Base-by-base conservation (phyloP, 1,140 invertebrate species). In the Tetramorium simillimum region DNA sequence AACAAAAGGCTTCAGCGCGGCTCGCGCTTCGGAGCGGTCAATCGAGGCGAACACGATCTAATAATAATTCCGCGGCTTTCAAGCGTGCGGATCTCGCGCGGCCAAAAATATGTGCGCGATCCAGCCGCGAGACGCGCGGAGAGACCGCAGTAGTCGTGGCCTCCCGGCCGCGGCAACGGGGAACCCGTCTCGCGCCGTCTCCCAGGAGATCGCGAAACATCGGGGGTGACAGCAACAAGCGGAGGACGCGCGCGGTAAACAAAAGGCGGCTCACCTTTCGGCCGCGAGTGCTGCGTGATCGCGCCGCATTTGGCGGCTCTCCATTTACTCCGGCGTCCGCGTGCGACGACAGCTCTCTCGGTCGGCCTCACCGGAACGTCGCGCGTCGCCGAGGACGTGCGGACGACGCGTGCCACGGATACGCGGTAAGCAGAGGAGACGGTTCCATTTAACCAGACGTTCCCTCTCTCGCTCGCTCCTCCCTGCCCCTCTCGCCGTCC, bases 261-360 rank as follows among this genome's bases (percentile, higher is more conserved):
- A 73, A 73, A 73, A 70, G 6, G 37, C 12, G 4, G 4, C 40
- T 86, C 73, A 91, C 89, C 86, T 90, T 89, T 75, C 28, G 82
- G 37, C 43, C 76, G 60, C 49, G 65, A 40, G 84, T 56, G 84
- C 40, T 78, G 53, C 60, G 69, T 49, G 51, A 4, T 85, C 70
- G 72, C 21, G 80, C 67, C 53, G 89, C 89, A 91, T 85, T 76
- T 91, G 89, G 86, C 60, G 72, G 9, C n/a, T 73, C 75, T 89
- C 84, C 87, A 91, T 91, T 89, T 90, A 91, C 87, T 33, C 87
- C 10, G 43, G 43, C 12, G 51, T 16, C n/a, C 12, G 82, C 49
- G 65, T 88, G 51, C 53, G 24, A 72, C 46, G 9, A 16, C 40
- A 89, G 70, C 75, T 76, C 49, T 33, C 33, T 3, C 33, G 33